Base-by-base conservation (phyloP, 1,140 invertebrate genomes). In the Parapsyche elsis region DNA sequence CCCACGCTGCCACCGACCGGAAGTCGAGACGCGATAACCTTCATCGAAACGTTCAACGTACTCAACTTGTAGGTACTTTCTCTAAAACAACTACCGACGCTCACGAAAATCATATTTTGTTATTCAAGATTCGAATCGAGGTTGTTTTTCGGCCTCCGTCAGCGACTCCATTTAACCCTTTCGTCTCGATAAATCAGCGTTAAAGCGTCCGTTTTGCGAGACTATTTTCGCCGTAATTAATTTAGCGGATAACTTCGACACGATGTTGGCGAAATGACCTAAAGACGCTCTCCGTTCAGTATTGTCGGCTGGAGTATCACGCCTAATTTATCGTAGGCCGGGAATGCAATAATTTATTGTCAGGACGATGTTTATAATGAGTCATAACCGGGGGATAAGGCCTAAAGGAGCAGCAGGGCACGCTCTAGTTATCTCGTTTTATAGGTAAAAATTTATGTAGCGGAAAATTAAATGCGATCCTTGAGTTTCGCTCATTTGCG, bases 371-470 rank as follows among this genome's bases (percentile, higher is more conserved):
- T 78, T 78, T 78, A 78, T 78, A 78, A 78, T 78, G 77, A 78
- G 38, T 78, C 77, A 78, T 78, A 78, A 78, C 64, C 44, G 61
- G 24, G 64, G 77, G n/a, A 77, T 67, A 76, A 76, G 59, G 61
- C 61, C 57, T 67, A 77, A 67, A 19, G 26, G 53, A 76, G 46
- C 24, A 14, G 71, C 49, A 44, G n/a, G 59, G 76, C 76, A 77
- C 57, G 57, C 61, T 49, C 76, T 67, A 67, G 76, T 67, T 67
- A 49, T 77, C 76, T 77, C 30, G 26, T 78, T 78, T 49, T 71
- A 78, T 78, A 78, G 77, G 77, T 78, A 71, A 71, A 78, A 71
- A 71, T 78, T 78, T 71, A 78, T 78, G 77, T 71, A 78, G 61
- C 77, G 67, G 67, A 78, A 71, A 78, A 78, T 78, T 71, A 38